Conservation (phyloP, 2,888 invertebrate species). For the Balanococcus diminutus region DNA sequence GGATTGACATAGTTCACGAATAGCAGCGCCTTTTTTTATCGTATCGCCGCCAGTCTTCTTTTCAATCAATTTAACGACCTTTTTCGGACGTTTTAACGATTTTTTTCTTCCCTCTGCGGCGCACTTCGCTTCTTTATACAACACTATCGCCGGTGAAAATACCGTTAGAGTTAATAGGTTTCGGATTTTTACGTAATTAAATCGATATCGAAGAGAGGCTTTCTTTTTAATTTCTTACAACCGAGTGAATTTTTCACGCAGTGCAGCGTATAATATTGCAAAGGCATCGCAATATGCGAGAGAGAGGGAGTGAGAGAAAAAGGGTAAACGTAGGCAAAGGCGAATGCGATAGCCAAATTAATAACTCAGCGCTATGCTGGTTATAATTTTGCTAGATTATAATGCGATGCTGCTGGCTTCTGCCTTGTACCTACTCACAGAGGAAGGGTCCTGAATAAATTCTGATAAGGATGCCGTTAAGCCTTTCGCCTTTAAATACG, state of each 20-base stretch:
- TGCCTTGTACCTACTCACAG: neutral
- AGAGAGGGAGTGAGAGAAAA: neutral
- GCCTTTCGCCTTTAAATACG: conserved; percentile 34
- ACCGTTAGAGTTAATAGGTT: conserved; percentile 38
- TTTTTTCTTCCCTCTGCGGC: neutral
- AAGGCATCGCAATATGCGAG: no score
- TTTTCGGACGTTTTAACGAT: conserved; percentile 46
- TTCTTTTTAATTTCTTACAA: neutral
- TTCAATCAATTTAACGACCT: conserved; percentile 49
- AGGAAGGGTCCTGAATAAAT: conserved; percentile 34
- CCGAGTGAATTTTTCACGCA: neutral
- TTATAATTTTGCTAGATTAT: conserved; percentile 21
- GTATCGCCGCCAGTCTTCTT: conserved; percentile 2
- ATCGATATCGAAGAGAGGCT: conserved; percentile 22
- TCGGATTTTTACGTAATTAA: conserved; percentile 44
- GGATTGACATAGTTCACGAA: conserved; percentile 52
- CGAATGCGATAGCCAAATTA: conserved; percentile 7
- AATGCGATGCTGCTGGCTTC: neutral
- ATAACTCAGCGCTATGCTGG: conserved; percentile 27
- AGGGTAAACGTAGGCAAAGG: no score
- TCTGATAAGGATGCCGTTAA: conserved; percentile 34
- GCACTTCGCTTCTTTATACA: neutral
- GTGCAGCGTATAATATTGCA: no score
- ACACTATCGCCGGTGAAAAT: neutral
- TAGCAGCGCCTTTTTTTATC: conserved; percentile 44